A percentile compares a stretch with the other conserved stretches of the same genome.
phyloP scores from a whole-genome alignment of 2,888 invertebrate genomes.

The Danaus chrysippus region DNA sequence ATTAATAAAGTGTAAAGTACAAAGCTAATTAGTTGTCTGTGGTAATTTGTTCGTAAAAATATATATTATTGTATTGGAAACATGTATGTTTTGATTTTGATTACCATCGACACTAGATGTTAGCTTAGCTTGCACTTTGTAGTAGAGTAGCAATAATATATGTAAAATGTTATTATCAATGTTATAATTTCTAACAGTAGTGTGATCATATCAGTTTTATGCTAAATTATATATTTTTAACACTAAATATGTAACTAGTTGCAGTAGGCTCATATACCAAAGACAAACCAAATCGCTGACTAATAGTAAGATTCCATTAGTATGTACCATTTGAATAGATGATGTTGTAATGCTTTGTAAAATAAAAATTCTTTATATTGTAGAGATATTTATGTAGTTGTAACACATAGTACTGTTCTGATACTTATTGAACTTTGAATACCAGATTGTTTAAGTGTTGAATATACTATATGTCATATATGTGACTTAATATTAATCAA shows the following conservation, averaged over 20 bases:
- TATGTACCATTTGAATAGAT: background rate
- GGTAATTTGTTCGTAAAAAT: too few relatives aligned
- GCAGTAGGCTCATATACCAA: background rate
- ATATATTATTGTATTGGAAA: too few relatives aligned
- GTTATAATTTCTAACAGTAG: conserved; percentile 19
- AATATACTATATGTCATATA: conserved; percentile 65
- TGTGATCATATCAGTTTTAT: conserved; percentile 50
- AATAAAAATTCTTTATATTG: conserved; percentile 35
- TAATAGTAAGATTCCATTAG: too few relatives aligned
- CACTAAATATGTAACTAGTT: background rate
- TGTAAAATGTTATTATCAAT: background rate
- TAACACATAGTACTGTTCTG: conserved; percentile 46
- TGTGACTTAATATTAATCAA: conserved; percentile 50
- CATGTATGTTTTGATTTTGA: too few relatives aligned
- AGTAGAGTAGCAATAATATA: background rate
- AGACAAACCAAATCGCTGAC: background rate
- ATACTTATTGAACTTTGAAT: conserved; percentile 53
- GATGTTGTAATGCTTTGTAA: conserved; percentile 18
- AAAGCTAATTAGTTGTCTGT: too few relatives aligned
- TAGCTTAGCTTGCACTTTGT: too few relatives aligned
- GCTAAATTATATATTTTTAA: conserved; percentile 22
- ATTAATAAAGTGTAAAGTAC: too few relatives aligned
- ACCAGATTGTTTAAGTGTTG: conserved; percentile 70
- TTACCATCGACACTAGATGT: too few relatives aligned
- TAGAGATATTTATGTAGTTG: conserved; percentile 24